Conservation (phyloP, 2,797 vertebrate genomes). For the Streptopelia turtur region DNA sequence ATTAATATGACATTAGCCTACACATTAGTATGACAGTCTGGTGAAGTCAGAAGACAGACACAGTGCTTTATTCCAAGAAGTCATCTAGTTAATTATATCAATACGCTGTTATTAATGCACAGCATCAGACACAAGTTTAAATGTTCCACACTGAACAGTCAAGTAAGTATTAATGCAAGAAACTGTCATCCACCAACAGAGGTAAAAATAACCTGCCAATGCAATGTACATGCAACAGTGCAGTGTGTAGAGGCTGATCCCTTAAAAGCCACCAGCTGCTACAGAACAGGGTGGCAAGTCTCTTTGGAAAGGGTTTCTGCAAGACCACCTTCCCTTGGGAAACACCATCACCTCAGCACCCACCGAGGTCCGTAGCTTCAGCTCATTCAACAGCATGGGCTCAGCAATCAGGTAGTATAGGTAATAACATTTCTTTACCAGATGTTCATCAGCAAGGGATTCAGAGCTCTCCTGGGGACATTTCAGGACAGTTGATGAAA, state of each 20-base stretch:
- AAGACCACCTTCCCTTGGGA: neutral
- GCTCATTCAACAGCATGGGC: neutral
- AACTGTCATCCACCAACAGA: neutral
- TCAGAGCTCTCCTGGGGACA: neutral
- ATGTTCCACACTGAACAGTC: neutral
- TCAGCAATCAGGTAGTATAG: neutral
- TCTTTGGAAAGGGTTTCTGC: neutral
- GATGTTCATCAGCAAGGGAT: neutral
- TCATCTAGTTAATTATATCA: neutral
- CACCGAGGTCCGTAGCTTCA: neutral
- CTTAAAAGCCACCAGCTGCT: neutral
- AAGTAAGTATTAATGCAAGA: neutral
- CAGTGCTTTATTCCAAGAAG: neutral
- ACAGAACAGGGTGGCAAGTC: fast-evolving
- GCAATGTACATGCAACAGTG: too few relatives aligned
- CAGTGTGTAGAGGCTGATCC: neutral
- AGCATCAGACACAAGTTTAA: neutral
- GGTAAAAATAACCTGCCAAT: neutral
- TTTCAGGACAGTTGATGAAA: neutral
- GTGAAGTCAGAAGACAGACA: neutral
- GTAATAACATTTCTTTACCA: neutral
- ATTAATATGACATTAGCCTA: neutral
- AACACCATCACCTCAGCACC: neutral
- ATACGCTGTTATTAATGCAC: neutral
- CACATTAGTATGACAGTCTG: neutral